Evolutionary conservation across 2,888 invertebrate genomes (phyloP).

Genomic region (Campoletis raptor): DNA sequence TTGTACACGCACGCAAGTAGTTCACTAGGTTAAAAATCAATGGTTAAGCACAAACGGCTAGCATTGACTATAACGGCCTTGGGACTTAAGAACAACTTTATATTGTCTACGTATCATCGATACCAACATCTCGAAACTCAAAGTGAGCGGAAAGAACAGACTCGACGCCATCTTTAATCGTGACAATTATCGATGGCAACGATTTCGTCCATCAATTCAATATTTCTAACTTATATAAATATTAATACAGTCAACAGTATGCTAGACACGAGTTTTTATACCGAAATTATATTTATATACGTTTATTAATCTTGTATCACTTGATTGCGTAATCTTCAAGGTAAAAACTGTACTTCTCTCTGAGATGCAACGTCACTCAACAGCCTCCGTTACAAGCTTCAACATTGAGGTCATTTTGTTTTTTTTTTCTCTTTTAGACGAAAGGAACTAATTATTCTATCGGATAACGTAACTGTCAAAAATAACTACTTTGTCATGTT

Average conservation of each 20-base stretch:
- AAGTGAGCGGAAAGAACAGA: conserved; percentile 49
- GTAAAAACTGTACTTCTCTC: conserved; percentile 76
- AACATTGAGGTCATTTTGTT: conserved; percentile 12
- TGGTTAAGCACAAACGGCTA: conserved; percentile 44
- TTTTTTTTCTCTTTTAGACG: neutral
- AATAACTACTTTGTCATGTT: neutral
- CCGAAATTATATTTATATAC: neutral
- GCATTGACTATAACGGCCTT: conserved; percentile 45
- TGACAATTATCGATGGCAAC: conserved; percentile 53
- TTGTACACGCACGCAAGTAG: conserved; percentile 43
- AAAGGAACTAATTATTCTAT: neutral
- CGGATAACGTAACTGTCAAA: neutral
- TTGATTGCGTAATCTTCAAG: conserved; percentile 80
- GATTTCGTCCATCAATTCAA: neutral
- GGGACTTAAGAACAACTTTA: conserved; percentile 28
- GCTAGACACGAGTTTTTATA: neutral
- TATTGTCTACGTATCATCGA: conserved; percentile 37
- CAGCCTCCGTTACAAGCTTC: conserved; percentile 59
- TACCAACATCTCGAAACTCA: conserved; percentile 27
- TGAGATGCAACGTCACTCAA: conserved; percentile 59
- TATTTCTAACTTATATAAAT: neutral
- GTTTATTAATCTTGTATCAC: conserved; percentile 21
- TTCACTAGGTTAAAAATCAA: conserved; percentile 60
- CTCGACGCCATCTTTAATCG: conserved; percentile 43
- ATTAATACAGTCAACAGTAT: neutral